Evolutionary conservation across 2,888 invertebrate species (phyloP).

Genomic region (Agonopterix heracliana): DNA sequence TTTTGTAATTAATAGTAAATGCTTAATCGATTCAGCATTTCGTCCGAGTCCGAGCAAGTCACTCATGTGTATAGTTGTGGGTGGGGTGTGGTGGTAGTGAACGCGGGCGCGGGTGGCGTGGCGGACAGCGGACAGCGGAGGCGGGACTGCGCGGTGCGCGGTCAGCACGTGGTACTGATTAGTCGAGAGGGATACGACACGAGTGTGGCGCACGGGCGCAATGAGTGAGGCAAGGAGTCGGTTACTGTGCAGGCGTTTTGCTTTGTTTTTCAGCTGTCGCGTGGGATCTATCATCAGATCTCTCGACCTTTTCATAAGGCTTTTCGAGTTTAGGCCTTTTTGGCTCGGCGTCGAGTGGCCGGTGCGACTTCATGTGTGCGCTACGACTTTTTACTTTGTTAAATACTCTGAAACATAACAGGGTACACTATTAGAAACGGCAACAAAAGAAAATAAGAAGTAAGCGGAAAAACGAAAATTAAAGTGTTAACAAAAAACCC

Average conservation of each 20-base stretch:
- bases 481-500: conserved; percentile 18
- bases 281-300: conserved; percentile 64
- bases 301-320: conserved; percentile 76
- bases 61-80: conserved; percentile 14
- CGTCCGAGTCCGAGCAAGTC: conserved; percentile 32
- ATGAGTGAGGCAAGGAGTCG: conserved; percentile 38
- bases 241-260: conserved; percentile 56
- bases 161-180: not conserved
- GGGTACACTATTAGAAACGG: conserved; percentile 63
- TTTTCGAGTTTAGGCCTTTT: conserved; percentile 80
- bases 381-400: conserved; percentile 99
- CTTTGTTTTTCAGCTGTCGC: conserved; percentile 61
- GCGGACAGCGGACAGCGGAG: conserved; percentile 12
- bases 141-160: conserved; percentile 4
- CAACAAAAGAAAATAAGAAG: conserved; percentile 44
- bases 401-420: conserved; percentile 89
- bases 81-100: conserved; percentile 22
- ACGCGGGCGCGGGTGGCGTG: conserved; percentile 19
- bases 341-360: conserved; percentile 89
- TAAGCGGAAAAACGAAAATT: conserved; percentile 32
- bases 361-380: conserved; percentile 99
- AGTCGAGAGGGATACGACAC: not conserved
- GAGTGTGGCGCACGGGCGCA: conserved; percentile 8
- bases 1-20: conserved; percentile 55
- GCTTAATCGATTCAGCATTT: conserved; percentile 54